phyloP scores from a whole-genome alignment of 2,113 vertebrate species.

The Symphodus melops region DNA sequence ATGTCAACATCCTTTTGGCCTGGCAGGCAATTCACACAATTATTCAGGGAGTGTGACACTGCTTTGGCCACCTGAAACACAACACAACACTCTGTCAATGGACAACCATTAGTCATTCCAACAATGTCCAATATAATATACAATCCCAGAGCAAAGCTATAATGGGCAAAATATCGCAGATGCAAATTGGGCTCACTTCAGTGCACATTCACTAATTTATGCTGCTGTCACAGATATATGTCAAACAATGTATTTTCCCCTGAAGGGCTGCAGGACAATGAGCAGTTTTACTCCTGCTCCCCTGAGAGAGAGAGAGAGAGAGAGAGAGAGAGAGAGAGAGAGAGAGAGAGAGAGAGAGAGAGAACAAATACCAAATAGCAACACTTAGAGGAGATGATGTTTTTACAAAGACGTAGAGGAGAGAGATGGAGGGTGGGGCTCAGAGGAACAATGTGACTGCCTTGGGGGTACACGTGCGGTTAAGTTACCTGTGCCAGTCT shows the following conservation, averaged over 20 bases:
- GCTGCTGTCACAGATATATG: conserved; percentile 76
- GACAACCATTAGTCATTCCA: conserved; percentile 56
- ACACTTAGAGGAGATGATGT: conserved; percentile 58
- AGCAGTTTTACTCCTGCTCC: conserved; percentile 62
- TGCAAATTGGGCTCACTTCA: conserved; percentile 68
- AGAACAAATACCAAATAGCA: conserved; percentile 68
- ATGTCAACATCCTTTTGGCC: conserved; percentile 99
- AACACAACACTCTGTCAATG: conserved; percentile 45
- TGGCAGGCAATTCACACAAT: conserved; percentile 98
- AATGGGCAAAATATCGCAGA: conserved; percentile 55
- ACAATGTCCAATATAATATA: conserved; percentile 48
- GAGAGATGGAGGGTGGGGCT: background rate
- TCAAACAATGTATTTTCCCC: conserved; percentile 77
- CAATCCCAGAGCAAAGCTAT: conserved; percentile 43
- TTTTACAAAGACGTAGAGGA: conserved; percentile 46
- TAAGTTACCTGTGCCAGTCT: conserved; percentile 92
- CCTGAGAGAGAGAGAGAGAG: conserved; percentile 47
- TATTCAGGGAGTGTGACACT: conserved; percentile 97
- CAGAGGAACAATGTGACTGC: conserved; percentile 31
- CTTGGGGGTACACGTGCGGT: background rate
- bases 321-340: too few species aligned
- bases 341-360: conserved; percentile 42
- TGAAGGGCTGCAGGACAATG: conserved; percentile 62
- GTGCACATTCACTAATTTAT: conserved; percentile 73
- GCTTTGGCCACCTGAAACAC: conserved; percentile 95